phyloP scores from a whole-genome alignment of 92 coral and sea anemone genomes.

The Montipora capitata region DNA sequence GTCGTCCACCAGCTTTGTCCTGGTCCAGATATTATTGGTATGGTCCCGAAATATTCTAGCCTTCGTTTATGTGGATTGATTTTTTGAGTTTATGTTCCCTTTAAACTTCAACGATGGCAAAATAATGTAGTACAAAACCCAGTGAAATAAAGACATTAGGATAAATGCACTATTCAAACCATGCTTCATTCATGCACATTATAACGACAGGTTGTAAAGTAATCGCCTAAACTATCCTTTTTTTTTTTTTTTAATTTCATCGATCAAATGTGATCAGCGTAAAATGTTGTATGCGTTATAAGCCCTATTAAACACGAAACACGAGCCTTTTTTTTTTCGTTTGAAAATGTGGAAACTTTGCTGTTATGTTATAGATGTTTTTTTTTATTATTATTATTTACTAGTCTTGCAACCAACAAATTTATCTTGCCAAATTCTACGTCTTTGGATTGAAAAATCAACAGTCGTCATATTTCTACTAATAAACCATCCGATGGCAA shows the following conservation, averaged over 20 bases:
- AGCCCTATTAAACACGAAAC: not conserved
- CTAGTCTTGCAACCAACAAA: too few relatives aligned
- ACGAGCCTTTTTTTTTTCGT: not conserved
- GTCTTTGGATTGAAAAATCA: too few relatives aligned
- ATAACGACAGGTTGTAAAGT: not conserved
- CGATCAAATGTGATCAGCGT: conserved; percentile 19
- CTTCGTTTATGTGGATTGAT: not conserved
- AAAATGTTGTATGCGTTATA: not conserved
- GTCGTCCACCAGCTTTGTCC: too few relatives aligned
- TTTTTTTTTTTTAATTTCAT: not conserved
- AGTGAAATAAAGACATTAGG: not conserved
- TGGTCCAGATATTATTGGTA: too few relatives aligned
- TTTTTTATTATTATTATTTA: too few relatives aligned
- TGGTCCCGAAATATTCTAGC: not conserved
- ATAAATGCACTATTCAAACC: conserved; percentile 11
- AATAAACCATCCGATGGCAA: too few relatives aligned
- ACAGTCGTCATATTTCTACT: too few relatives aligned
- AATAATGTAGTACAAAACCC: not conserved
- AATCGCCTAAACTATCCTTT: conserved; percentile 1
- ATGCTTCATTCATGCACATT: not conserved
- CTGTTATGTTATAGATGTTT: not conserved
- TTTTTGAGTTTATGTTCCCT: not conserved
- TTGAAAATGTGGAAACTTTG: not conserved
- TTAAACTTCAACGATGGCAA: not conserved
- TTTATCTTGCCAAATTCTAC: too few relatives aligned